Evolutionary conservation across 1,140 invertebrate species (phyloP).

Genomic region (Rhopalosiphum padi): DNA sequence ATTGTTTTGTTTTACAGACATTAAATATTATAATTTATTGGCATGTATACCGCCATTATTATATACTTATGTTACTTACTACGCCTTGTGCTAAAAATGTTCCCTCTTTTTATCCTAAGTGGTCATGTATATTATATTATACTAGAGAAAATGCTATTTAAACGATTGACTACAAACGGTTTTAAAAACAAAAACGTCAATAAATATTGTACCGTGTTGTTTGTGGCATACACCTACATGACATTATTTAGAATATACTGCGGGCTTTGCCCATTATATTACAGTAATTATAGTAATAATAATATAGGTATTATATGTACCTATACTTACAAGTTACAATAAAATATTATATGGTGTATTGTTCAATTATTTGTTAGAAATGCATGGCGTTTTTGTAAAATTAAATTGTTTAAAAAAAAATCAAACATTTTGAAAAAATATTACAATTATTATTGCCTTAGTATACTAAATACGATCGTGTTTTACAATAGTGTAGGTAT

Average conservation of each 20-base stretch:
- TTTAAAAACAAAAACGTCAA: neutral
- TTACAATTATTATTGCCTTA: neutral
- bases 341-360: neutral
- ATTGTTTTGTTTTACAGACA: no score
- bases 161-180: neutral
- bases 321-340: neutral
- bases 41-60: no score
- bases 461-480: neutral
- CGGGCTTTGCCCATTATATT: neutral
- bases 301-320: no score
- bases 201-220: neutral
- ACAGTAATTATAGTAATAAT: neutral
- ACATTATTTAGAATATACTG: no score
- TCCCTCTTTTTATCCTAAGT: neutral
- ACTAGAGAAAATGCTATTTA: neutral
- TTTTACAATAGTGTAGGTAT: neutral
- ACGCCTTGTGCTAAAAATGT: neutral
- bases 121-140: neutral
- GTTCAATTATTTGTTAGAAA: neutral
- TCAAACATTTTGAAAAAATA: neutral
- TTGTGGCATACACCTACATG: neutral
- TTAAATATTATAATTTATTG: no score
- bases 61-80: no score
- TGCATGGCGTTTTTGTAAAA: neutral
- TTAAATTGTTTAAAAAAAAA: neutral